phyloP scores from a whole-genome alignment of 2,797 vertebrate species.

The Brachyrhaphis roseni region DNA sequence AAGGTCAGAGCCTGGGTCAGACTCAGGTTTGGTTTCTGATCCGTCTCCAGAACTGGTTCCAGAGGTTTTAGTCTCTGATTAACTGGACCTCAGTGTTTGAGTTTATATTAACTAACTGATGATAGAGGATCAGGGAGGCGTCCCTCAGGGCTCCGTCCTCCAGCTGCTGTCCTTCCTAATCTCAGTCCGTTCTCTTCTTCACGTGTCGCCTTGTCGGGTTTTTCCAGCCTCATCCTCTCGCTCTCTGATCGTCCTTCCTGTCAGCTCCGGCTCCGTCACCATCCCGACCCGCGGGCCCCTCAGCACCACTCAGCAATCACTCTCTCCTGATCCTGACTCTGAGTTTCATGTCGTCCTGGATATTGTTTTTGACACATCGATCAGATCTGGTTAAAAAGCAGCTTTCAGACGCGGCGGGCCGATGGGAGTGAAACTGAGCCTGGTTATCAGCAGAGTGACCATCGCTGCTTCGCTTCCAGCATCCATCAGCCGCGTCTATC shows the following conservation, averaged over 20 bases:
- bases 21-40: no score
- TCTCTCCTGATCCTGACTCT: background rate
- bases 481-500: background rate
- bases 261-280: constrained; percentile 11
- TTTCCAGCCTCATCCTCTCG: background rate
- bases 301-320: constrained; percentile 19
- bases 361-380: constrained; percentile 6
- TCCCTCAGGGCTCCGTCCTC: constrained; percentile 10
- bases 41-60: background rate
- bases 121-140: background rate
- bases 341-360: constrained; percentile 19
- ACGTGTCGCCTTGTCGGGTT: background rate
- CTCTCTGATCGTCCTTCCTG: background rate
- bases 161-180: background rate
- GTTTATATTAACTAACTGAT: rapidly evolving
- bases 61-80: background rate
- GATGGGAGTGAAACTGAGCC: constrained; percentile 18
- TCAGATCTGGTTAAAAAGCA: constrained; percentile 14
- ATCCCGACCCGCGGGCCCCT: constrained; percentile 17
- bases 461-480: background rate
- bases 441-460: constrained; percentile 13
- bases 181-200: background rate
- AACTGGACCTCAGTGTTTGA: background rate
- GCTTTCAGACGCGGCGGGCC: constrained; percentile 10
- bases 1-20: no score